These are phyloP conservation scores for Hermetia illucens DNA, from an alignment of 1,140 invertebrate genomes.

Conservation along the genomic window DNA sequence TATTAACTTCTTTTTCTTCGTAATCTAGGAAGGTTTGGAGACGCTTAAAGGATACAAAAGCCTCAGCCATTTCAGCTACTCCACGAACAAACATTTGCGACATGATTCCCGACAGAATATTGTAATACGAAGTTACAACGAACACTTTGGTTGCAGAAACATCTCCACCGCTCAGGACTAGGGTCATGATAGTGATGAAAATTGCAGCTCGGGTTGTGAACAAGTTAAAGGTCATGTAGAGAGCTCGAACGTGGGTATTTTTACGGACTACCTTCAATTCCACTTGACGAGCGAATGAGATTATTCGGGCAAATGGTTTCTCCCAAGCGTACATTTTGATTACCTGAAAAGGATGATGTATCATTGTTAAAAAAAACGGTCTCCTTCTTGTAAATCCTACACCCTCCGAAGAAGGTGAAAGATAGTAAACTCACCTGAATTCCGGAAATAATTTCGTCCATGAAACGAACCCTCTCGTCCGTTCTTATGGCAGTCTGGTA, in stretches of 20 bases:
- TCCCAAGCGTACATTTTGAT: constrained; percentile 91
- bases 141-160: constrained; percentile 38
- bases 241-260: constrained; percentile 48
- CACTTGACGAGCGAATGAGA: not conserved
- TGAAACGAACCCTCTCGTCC: constrained; percentile 58
- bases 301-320: constrained; percentile 48
- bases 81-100: constrained; percentile 55
- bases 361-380: too few species aligned
- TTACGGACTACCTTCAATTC: constrained; percentile 44
- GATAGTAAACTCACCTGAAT: too few species aligned
- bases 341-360: too few species aligned
- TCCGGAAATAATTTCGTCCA: constrained; percentile 56
- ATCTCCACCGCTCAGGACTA: constrained; percentile 23
- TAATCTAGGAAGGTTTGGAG: constrained; percentile 37
- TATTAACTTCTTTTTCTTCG: constrained; percentile 31
- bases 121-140: constrained; percentile 48
- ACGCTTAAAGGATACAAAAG: constrained; percentile 41
- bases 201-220: constrained; percentile 52
- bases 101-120: constrained; percentile 46
- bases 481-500: constrained; percentile 49
- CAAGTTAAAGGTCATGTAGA: constrained; percentile 57
- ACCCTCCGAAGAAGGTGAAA: constrained; percentile 9
- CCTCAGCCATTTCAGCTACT: constrained; percentile 45
- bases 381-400: too few species aligned
- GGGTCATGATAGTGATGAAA: constrained; percentile 44